A percentile compares a stretch with the other conserved stretches of the same genome.
phyloP scores from a whole-genome alignment of 1,140 invertebrate species.

The Leptinotarsa texana region DNA sequence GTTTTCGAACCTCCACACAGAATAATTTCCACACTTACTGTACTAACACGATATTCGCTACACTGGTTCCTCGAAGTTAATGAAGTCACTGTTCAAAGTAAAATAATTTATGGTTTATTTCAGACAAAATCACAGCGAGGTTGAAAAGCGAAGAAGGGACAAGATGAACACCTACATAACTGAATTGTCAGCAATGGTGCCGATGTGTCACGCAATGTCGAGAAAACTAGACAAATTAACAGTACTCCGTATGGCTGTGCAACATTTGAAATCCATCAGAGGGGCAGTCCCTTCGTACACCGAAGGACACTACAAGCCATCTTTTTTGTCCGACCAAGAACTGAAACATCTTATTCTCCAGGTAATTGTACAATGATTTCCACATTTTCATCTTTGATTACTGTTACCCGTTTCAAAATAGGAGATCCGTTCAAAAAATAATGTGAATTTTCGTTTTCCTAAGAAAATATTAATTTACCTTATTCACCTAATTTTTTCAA shows the following conservation, averaged over 20 bases:
- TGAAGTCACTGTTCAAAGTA: no score
- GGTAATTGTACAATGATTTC: constrained; percentile 55
- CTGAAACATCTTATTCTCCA: constrained; percentile 74
- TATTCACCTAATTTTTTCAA: no score
- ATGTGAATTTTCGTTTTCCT: no score
- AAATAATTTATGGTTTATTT: not conserved
- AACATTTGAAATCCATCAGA: constrained; percentile 83
- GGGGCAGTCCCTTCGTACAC: constrained; percentile 79
- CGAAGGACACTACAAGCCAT: constrained; percentile 81
- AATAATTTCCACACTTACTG: no score
- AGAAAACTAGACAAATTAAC: constrained; percentile 93
- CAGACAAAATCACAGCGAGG: constrained; percentile 89
- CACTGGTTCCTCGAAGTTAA: no score
- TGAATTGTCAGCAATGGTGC: constrained; percentile 87
- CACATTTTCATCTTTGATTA: not conserved
- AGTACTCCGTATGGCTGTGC: constrained; percentile 90
- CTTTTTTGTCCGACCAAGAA: constrained; percentile 87
- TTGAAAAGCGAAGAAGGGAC: constrained; percentile 90
- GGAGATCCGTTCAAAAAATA: no score
- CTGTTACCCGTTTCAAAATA: no score
- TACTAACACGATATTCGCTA: no score
- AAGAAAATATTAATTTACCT: no score
- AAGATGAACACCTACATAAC: constrained; percentile 97
- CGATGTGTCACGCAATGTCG: constrained; percentile 91
- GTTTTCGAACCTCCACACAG: no score